Conservation (phyloP, 1,140 invertebrate genomes). For the Ostrea denselamellosa region DNA sequence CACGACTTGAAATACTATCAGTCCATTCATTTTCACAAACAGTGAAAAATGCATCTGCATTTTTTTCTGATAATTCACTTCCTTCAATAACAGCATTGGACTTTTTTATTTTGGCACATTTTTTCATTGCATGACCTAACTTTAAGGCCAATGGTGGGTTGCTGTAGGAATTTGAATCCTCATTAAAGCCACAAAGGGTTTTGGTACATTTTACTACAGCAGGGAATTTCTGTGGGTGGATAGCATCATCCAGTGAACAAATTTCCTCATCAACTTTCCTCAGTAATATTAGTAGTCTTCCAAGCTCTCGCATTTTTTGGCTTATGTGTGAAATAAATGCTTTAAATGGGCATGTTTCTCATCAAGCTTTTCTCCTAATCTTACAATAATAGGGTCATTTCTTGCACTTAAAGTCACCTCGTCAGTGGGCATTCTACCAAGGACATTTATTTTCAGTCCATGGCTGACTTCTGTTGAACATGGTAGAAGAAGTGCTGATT, state of each 20-base stretch:
- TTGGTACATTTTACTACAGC: conserved; percentile 47
- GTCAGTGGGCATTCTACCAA: conserved; percentile 53
- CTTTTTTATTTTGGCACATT: conserved; percentile 58
- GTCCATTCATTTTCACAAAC: conserved; percentile 54
- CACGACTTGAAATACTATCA: conserved; percentile 52
- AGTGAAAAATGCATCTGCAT: conserved; percentile 52
- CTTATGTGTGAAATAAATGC: conserved; percentile 53
- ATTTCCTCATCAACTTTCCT: conserved; percentile 53
- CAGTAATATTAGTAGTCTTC: conserved; percentile 51
- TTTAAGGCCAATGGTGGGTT: conserved; percentile 60
- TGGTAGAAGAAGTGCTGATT: no score
- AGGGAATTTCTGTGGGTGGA: conserved; percentile 51
- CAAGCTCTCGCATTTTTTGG: conserved; percentile 59
- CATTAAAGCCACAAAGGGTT: conserved; percentile 51
- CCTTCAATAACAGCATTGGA: no score
- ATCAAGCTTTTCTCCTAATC: conserved; percentile 57
- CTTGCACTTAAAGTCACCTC: conserved; percentile 50
- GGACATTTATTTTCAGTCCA: conserved; percentile 54
- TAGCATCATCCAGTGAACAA: conserved; percentile 41
- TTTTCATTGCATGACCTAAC: conserved; percentile 57
- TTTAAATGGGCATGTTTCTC: conserved; percentile 56
- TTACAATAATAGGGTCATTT: conserved; percentile 55
- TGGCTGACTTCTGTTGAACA: conserved; percentile 3
- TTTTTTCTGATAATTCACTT: conserved; percentile 28
- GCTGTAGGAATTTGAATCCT: conserved; percentile 50